Base-by-base conservation (phyloP, 2,797 vertebrate species). In the Mormyrus hasselquistii region DNA sequence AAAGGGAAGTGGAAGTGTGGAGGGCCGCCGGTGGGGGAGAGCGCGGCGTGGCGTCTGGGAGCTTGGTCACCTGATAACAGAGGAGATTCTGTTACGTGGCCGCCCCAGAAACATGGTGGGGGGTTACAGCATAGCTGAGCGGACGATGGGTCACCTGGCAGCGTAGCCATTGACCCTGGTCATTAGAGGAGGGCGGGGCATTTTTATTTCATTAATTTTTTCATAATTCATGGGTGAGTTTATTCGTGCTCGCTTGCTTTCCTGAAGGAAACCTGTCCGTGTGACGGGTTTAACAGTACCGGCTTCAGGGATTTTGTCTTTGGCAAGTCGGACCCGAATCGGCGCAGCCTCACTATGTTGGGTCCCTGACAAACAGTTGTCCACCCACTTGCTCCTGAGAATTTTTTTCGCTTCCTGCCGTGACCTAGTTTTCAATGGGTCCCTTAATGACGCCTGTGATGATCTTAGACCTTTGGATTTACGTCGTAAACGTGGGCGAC, bases 31-130 rank as follows among this genome's bases (percentile, higher is more conserved):
- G 88, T 86, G 87, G 90, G 93, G 92, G 93, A 91, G 92, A 92
- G 92, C 92, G 92, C 93, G 93, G 93, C 90, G 91, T 92, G 91
- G 92, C 91, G 93, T 95, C 94, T 93, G 92, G 95, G 95, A 95
- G 94, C 94, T 25, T 94, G 95, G 95, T 96, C 96, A 96, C 96
- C 96, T 96, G 96, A 97, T 96, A 96, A 97, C 96, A 96, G 95
- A 95, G 94, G 93, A 91, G 95, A 94, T 96, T 96, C 95, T 97
- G 95, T 97, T 96, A 96, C 96, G 96, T 90, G 93, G 92, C 94
- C 93, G 93, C 94, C 93, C 94, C 92, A 94, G 95, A 93, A 94
- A 94, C 94, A 91, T 94, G 47, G 47, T 22, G n/a, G 47, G 76
- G 41, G 41, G 82, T 22, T 53, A 53, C 73, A 65, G 84, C 34